Conservation (phyloP, 1,140 invertebrate genomes). For the Asbolus verrucosus region DNA sequence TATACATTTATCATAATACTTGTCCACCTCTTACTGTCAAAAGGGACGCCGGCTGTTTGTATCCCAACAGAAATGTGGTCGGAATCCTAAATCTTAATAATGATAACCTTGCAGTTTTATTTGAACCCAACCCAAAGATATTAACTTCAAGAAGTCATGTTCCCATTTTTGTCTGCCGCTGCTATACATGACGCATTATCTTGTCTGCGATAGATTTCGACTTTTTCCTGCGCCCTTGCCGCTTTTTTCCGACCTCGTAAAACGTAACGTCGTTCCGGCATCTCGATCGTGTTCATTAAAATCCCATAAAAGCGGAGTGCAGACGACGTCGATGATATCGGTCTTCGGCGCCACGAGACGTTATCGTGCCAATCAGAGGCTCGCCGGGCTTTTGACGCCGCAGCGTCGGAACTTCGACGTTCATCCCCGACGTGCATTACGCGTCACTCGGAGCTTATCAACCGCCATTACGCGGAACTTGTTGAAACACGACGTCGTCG, state of each 20-base stretch:
- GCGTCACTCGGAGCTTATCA: constrained; percentile 29
- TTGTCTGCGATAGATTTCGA: constrained; percentile 11
- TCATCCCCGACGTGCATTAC: constrained; percentile 32
- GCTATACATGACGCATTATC: neutral
- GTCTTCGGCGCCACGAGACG: constrained; percentile 51
- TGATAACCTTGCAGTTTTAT: no score
- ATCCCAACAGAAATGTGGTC: no score
- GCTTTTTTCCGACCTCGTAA: constrained; percentile 48
- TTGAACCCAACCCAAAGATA: no score
- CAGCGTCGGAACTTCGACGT: constrained; percentile 45
- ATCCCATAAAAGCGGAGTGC: constrained; percentile 52
- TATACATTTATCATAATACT: no score
- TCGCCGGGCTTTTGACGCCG: constrained; percentile 48
- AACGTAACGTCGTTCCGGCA: constrained; percentile 50
- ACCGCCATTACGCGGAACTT: constrained; percentile 19
- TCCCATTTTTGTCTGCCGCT: no score
- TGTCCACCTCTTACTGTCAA: no score
- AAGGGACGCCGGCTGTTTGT: no score
- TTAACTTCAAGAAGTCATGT: no score
- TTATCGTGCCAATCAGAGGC: constrained; percentile 54
- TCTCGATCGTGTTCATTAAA: constrained; percentile 55
- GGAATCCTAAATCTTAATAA: neutral
- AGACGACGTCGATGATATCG: constrained; percentile 55
- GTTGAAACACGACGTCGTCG: constrained; percentile 27
- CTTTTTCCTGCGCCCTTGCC: constrained; percentile 13